Percentiles rank a stretch among this genome's conserved stretches.
phyloP scores from a whole-genome alignment of 2,797 vertebrate genomes.

The Bradypodion pumilum region DNA sequence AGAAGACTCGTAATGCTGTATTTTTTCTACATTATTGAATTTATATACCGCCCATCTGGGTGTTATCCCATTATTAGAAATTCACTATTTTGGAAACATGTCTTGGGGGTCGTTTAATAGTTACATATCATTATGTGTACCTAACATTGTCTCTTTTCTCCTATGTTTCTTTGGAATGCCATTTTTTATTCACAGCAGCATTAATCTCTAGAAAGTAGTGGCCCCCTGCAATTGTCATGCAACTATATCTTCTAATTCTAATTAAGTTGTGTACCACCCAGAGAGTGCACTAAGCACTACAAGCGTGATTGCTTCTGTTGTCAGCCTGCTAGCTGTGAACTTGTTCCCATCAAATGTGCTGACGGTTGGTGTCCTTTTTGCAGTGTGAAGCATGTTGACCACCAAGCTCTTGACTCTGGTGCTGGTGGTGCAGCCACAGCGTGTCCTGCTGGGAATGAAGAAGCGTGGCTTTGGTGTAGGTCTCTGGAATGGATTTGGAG shows the following conservation, averaged over 20 bases:
- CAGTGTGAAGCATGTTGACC: conserved; percentile 74
- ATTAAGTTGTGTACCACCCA: too few relatives aligned
- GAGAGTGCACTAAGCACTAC: too few relatives aligned
- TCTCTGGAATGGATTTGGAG: conserved; percentile 96
- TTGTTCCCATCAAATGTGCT: too few relatives aligned
- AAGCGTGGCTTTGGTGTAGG: conserved; percentile 92
- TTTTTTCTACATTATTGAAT: too few relatives aligned
- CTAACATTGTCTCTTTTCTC: not conserved
- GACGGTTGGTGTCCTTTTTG: not conserved
- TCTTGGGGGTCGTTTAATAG: not conserved
- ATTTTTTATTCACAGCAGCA: not conserved
- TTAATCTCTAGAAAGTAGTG: not conserved
- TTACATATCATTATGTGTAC: not conserved
- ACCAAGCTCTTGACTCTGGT: conserved; percentile 88
- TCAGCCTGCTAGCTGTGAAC: not conserved
- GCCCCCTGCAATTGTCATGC: not conserved
- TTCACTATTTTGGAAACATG: not conserved
- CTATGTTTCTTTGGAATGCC: not conserved
- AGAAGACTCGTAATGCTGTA: not conserved
- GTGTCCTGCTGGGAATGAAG: conserved; percentile 93
- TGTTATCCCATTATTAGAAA: too few relatives aligned
- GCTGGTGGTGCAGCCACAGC: conserved; percentile 85
- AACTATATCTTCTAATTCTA: too few relatives aligned
- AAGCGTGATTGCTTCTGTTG: too few relatives aligned
- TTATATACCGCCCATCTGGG: too few relatives aligned